These are phyloP conservation scores for Erythrolamprus reginae DNA, from an alignment of 2,113 vertebrate species.

Conservation along the genomic window DNA sequence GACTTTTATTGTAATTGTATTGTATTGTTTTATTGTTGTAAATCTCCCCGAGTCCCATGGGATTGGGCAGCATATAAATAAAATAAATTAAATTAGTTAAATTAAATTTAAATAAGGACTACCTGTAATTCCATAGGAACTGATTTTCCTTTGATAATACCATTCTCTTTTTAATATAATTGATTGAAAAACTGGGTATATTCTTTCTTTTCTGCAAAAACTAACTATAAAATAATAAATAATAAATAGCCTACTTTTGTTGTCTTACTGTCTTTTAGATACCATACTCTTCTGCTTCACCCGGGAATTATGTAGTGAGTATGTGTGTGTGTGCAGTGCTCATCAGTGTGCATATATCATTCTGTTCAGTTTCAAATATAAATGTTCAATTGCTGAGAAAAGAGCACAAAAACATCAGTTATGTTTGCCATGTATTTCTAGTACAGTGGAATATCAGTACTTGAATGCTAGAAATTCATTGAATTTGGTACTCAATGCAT, in stretches of 20 bases:
- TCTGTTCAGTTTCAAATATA: slow-evolving; percentile 53
- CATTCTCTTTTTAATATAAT: neutral
- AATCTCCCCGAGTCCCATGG: too few relatives aligned
- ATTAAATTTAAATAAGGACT: neutral
- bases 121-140: neutral
- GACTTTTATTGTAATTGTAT: too few relatives aligned
- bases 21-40: too few relatives aligned
- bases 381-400: slow-evolving; percentile 66
- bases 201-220: slow-evolving; percentile 4
- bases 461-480: neutral
- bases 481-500: neutral
- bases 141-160: neutral
- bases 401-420: slow-evolving; percentile 60
- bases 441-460: neutral
- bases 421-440: slow-evolving; percentile 36
- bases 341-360: slow-evolving; percentile 47
- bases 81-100: too few relatives aligned
- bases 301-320: slow-evolving; percentile 97
- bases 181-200: neutral
- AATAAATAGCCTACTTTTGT: slow-evolving; percentile 32
- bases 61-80: too few relatives aligned
- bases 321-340: slow-evolving; percentile 51
- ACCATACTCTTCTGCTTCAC: slow-evolving; percentile 94
- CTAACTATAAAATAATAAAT: neutral
- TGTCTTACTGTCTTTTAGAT: slow-evolving; percentile 77